phyloP scores from a whole-genome alignment of 2,888 invertebrate genomes.

The Yponomeuta cagnagella region DNA sequence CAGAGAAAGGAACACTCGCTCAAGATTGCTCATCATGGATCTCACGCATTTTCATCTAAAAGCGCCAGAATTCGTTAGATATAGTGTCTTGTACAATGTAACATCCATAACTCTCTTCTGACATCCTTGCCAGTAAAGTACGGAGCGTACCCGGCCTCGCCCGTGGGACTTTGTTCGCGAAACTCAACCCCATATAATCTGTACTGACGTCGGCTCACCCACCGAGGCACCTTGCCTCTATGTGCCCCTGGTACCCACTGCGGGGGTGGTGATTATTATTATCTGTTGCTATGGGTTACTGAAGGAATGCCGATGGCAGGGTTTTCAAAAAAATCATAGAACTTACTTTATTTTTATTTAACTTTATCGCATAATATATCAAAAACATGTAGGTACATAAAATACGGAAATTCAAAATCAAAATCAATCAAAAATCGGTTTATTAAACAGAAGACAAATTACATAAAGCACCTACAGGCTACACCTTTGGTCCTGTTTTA shows the following conservation, averaged over 20 bases:
- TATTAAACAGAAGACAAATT: too few relatives aligned
- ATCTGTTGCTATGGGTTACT: background rate
- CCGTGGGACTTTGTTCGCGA: conserved; percentile 44
- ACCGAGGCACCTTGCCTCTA: conserved; percentile 24
- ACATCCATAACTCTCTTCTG: conserved; percentile 14
- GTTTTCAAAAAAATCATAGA: background rate
- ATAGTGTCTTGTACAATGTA: background rate
- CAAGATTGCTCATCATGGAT: too few relatives aligned
- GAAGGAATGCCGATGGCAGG: background rate
- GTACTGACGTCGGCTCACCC: conserved; percentile 22
- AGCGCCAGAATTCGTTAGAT: too few relatives aligned
- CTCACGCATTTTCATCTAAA: too few relatives aligned
- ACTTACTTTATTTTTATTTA: too few relatives aligned
- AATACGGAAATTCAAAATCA: too few relatives aligned
- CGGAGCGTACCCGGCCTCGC: conserved; percentile 33
- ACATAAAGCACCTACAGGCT: too few relatives aligned
- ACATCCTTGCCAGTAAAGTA: conserved; percentile 20
- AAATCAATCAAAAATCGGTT: too few relatives aligned
- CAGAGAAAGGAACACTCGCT: too few relatives aligned
- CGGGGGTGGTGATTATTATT: conserved; percentile 4
- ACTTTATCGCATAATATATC: too few relatives aligned
- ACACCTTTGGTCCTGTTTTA: too few relatives aligned
- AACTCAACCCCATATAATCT: conserved; percentile 41
- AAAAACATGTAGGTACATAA: too few relatives aligned
- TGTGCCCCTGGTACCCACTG: conserved; percentile 30